Base-by-base conservation (phyloP, 1,140 invertebrate genomes). In the Dermatophagoides farinae region DNA sequence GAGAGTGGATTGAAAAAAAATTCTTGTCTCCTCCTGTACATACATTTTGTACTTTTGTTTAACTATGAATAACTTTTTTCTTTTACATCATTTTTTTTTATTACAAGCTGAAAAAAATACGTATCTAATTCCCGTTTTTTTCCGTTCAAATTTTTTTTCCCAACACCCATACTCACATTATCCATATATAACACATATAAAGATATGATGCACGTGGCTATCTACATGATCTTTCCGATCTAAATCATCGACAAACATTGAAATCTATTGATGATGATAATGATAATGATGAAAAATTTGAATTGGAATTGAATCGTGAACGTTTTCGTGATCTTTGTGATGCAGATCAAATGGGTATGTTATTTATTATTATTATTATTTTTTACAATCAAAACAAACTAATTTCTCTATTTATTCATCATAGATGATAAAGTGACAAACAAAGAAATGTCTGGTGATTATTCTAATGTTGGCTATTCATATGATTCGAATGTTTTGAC, bases 121-220 rank as follows among this genome's bases (percentile, higher is more conserved):
- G 31, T 31, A 31, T 31, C 31, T 31, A 31, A 31, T 31, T 31
- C 31, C 31, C 31, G 2, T 8, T 31, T 4, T 55, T 22, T 50
- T 23, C 11, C 20, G 4, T 10, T 5, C 12, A 4, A 43, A 18
- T 43, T 43, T 43, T 10, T 16, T 43, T 43, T 43, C 41, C 41
- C n/a, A n/a, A n/a, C 41, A 4, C 11, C 20, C 14, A 51, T 38
- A 41, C 22, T 22, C 10, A 54, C n/a, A 8, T 54, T n/a, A 22
- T 22, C 9, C 25, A 54, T 54, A 54, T n/a, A 37, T 54, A 54
- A 54, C 22, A 10, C 18, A 31, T 40, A 23, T 39, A 46, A 69
- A 97, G 92, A 76, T 97, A 96, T 77, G 93, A 97, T 78, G 87
- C 86, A 61, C 78, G 93, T 62, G 88, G 88, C 53, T 82, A 88